Conservation (phyloP, 2,888 invertebrate species). For the Caenorhabditis drosophilae region DNA sequence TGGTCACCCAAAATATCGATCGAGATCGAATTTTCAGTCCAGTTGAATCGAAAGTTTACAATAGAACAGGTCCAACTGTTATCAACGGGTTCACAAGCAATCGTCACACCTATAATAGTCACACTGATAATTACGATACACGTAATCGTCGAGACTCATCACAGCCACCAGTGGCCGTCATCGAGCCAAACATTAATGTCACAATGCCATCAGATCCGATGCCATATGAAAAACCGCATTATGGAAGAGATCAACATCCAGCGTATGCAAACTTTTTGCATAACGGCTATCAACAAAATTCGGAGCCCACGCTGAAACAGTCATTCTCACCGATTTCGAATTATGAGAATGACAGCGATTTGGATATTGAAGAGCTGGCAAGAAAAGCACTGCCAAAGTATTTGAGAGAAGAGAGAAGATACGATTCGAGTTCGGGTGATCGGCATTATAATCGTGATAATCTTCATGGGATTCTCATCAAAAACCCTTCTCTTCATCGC, state of each 20-base stretch:
- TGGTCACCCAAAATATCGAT: neutral
- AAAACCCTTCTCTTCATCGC: constrained; percentile 37
- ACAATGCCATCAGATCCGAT: constrained; percentile 31
- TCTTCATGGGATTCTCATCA: constrained; percentile 36
- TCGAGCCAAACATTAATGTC: constrained; percentile 38
- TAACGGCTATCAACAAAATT: neutral
- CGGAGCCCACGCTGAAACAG: constrained; percentile 2
- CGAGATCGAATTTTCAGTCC: constrained; percentile 38
- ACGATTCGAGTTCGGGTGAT: too few relatives aligned
- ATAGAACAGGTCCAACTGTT: constrained; percentile 25
- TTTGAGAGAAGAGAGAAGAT: constrained; percentile 16
- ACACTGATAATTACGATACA: constrained; percentile 28
- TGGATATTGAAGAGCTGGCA: constrained; percentile 37
- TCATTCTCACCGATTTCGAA: constrained; percentile 13
- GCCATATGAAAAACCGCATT: constrained; percentile 28
- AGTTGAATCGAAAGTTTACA: constrained; percentile 43
- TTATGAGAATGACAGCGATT: constrained; percentile 41
- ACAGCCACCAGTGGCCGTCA: constrained; percentile 39
- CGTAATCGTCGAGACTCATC: constrained; percentile 31
- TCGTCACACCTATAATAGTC: constrained; percentile 36
- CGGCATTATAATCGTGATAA: constrained; percentile 22
- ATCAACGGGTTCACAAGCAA: constrained; percentile 47
- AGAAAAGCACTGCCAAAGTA: constrained; percentile 31
- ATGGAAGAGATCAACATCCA: constrained; percentile 11
- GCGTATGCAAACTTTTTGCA: neutral